Base-by-base conservation (phyloP, 2,113 vertebrate species). In the Mustela lutreola region DNA sequence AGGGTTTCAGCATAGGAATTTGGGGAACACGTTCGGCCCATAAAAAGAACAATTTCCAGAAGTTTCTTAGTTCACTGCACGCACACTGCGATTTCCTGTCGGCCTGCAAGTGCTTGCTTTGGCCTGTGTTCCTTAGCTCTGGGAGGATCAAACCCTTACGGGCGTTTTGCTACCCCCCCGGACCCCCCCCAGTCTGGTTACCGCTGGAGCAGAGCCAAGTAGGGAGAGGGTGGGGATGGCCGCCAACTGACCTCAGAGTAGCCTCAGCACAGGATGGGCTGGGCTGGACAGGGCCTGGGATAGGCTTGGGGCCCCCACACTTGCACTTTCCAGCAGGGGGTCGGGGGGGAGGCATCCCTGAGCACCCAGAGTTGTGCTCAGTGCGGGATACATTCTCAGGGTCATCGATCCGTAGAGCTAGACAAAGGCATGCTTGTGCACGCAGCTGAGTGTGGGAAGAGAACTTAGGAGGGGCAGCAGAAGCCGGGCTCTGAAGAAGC, bases 321-420 rank as follows among this genome's bases (percentile, higher is more conserved):
- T 11, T 31, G 48, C 36, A 1, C 2, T 1, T 48, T n/a, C 42
- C 39, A 42, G 63, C 81, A 9, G 36, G 11, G 10, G 1, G 2
- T 33, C 65, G 5, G 7, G 42, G 22, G 71, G 71, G 39, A 9
- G 4, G 24, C 11, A 0, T 12, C 11, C 79, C 12, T 5, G 10
- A 11, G 19, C 18, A 2, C 28, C 58, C 67, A 7, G 58, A 79
- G 63, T 48, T 70, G 48, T 12, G 39, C n/a, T 2, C 0, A 12
- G 45, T 22, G 11, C 39, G 26, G 60, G 2, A 3, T 11, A 9
- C n/a, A 3, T 26, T 18, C 56, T 62, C 65, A 4, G 21, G 58
- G 83, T 31, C 22, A 22, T 53, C 0, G 4, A 16, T 14, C 0
- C 1, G 0, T 12, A 6, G 4, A 42, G 28, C 60, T 53, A 33